Evolutionary conservation across 2,888 invertebrate species (phyloP), one percentile per base, ranked within the genome.

Genomic region (Smittia sp.): DNA sequence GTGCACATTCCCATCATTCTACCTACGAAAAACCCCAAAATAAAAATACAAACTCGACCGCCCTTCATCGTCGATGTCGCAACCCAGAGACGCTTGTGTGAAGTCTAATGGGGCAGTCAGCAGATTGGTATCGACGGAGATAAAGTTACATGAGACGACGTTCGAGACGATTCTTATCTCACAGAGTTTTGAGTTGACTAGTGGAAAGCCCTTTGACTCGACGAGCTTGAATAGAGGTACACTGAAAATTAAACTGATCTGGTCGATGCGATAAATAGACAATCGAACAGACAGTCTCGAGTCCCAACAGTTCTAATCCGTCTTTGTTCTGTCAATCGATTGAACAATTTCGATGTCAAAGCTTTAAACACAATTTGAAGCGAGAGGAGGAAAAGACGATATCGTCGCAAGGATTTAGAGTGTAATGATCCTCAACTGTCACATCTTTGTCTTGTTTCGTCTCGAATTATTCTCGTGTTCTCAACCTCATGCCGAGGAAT

Each of bases 271-370:
- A 32, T 32, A 32, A 9, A 32, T 32, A n/a, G 32, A 32, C 32
- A 32, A 32, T 32, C 32, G 9, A 9, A 32, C 32, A 32, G n/a
- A 32, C 32, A n/a, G 32, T 32, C 32, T 32, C 32, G 32, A 20
- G 11, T 58, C 58, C 24, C 20, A 7, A 54, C 11, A 54, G 4
- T 62, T 62, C 24, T 62, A 24, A 22, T 62, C 62, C 54, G 62
- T 6, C 52, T 11, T 58, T 70, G 24, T 70, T 62, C 32, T 72
- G 72, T 72, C 72, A 72, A 62, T 54, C 58, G 70, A 70, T 70
- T 70, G 70, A 70, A 27, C 70, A 72, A 72, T 72, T 72, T 58
- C 38, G 58, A 72, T 58, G 52, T 27, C 13, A 18, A 32, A 32
- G 32, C 9, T 9, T 9, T 27, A 58, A 58, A 20, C 20, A 58